Evolutionary conservation across 2,113 vertebrate species (phyloP).

Genomic region (Echinops telfairi): DNA sequence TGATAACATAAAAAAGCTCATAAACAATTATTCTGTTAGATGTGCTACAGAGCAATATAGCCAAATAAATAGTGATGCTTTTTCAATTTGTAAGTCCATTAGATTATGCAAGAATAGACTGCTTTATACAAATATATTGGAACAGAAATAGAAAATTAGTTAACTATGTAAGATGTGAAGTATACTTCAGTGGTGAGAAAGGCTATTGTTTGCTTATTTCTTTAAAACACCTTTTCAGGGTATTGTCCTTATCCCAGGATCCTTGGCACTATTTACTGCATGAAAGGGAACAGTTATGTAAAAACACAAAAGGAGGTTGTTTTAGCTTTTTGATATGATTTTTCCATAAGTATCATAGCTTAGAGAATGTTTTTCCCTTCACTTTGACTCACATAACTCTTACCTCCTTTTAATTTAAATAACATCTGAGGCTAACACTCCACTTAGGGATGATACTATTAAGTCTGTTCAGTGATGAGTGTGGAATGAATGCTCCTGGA

Average conservation of each 20-base stretch:
- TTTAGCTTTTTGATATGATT: constrained; percentile 11
- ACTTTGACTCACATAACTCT: background rate
- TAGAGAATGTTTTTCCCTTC: background rate
- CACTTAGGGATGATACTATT: background rate
- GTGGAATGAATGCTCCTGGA: background rate
- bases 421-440: background rate
- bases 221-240: background rate
- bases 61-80: background rate
- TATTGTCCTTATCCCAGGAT: background rate
- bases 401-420: constrained; percentile 16
- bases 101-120: background rate
- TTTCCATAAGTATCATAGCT: background rate
- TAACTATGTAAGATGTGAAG: background rate
- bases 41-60: background rate
- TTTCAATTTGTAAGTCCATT: background rate
- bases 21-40: constrained; percentile 22
- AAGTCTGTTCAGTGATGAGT: background rate
- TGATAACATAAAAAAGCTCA: background rate
- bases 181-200: constrained; percentile 9
- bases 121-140: background rate
- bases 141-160: background rate
- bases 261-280: background rate
- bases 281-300: background rate
- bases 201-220: background rate
- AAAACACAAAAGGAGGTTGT: background rate